Conservation (phyloP, 2,888 invertebrate species). For the Lymantria monacha region DNA sequence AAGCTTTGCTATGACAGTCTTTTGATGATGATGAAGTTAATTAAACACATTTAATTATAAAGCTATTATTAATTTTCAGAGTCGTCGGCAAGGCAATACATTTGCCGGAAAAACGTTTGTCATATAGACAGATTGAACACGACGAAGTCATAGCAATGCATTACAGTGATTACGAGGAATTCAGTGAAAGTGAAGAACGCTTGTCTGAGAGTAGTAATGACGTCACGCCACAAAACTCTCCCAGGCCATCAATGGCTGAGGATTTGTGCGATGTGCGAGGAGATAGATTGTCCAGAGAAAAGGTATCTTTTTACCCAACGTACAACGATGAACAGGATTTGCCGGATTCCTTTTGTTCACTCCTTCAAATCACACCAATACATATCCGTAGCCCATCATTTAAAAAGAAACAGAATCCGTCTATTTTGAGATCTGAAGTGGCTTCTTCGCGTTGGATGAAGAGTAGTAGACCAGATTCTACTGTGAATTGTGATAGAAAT, state of each 20-base stretch:
- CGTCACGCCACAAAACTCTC: conserved; percentile 73
- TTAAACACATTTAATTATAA: conserved; percentile 7
- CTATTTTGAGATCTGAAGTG: conserved; percentile 69
- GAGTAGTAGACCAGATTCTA: conserved; percentile 66
- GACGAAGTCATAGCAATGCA: conserved; percentile 74
- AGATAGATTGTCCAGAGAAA: conserved; percentile 46
- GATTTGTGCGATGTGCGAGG: conserved; percentile 44
- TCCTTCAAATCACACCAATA: conserved; percentile 73
- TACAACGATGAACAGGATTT: conserved; percentile 53
- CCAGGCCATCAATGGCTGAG: conserved; percentile 52
- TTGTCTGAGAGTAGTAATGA: conserved; percentile 72
- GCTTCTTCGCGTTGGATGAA: conserved; percentile 77
- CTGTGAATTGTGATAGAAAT: conserved; percentile 67
- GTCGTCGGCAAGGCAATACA: conserved; percentile 64
- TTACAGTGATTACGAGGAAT: conserved; percentile 69
- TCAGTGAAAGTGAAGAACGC: conserved; percentile 71
- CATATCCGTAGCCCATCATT: conserved; percentile 63
- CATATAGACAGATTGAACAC: conserved; percentile 61
- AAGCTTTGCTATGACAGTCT: background rate
- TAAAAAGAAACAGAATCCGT: conserved; percentile 61
- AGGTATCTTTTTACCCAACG: conserved; percentile 46
- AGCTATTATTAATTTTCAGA: conserved; percentile 50
- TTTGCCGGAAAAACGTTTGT: conserved; percentile 56
- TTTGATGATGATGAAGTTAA: background rate
- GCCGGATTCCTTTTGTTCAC: conserved; percentile 64